Percentiles rank a stretch among this genome's conserved stretches.
Conservation (phyloP, 2,797 vertebrate species). For the Hemibagrus guttatus region DNA sequence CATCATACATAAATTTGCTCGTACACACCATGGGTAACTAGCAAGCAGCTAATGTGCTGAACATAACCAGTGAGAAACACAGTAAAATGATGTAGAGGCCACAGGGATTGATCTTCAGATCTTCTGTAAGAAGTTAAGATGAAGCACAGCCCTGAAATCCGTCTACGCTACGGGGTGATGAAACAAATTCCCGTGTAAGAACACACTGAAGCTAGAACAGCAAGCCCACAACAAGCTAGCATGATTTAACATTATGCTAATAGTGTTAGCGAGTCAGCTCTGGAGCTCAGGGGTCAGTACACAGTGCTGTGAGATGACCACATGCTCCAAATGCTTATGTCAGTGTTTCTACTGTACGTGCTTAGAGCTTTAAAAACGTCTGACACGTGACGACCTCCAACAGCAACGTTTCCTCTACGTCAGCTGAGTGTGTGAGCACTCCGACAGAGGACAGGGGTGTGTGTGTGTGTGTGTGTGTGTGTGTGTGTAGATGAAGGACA, state of each 20-base stretch:
- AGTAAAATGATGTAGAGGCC: not conserved
- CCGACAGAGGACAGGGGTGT: not conserved
- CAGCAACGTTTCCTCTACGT: not conserved
- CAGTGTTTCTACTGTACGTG: not conserved
- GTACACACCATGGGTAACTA: not conserved
- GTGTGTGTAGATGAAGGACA: not conserved
- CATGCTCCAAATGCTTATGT: not conserved
- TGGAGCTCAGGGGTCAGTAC: not conserved
- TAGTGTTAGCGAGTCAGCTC: not conserved
- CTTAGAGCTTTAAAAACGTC: not conserved
- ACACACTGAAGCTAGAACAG: not conserved
- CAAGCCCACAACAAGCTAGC: not conserved
- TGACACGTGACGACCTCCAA: not conserved
- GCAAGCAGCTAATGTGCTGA: not conserved
- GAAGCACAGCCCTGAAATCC: not conserved
- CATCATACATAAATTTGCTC: too few species aligned
- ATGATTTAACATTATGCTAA: not conserved
- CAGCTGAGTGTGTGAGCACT: not conserved
- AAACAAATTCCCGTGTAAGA: not conserved
- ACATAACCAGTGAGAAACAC: not conserved
- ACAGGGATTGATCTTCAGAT: not conserved
- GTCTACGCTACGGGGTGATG: not conserved
- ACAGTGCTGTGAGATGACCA: not conserved
- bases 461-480: slow-evolving; percentile 24
- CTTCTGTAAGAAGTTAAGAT: not conserved